Evolutionary conservation across 1,140 invertebrate species (phyloP), one percentile per base, ranked within the genome.

Genomic region (Ctenoplectra terminalis): DNA sequence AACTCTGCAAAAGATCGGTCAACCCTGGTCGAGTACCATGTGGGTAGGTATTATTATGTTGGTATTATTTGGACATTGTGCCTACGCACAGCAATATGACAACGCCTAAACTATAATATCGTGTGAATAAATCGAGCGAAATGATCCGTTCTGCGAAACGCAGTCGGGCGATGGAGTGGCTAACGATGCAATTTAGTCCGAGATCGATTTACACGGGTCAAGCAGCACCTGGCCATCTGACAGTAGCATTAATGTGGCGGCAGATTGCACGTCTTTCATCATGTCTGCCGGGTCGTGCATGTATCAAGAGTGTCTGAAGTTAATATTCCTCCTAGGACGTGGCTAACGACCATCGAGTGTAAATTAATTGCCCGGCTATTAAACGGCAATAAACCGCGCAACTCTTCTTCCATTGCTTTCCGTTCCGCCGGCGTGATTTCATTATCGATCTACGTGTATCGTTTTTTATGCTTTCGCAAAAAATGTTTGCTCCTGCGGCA

Each of bases 121-220:
- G 31, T 40, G 43, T 13, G 72, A 60, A 86, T 82, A 80, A 83
- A 82, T 79, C 78, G 84, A 86, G 85, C 63, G 81, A 78, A 82
- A 87, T 87, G 67, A 82, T 83, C 73, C 73, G 81, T 64, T 66
- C 78, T 80, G 84, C 56, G 83, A 86, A 80, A 72, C 88, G 73
- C 81, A 82, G 82, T 81, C 81, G 75, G 66, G 76, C 81, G 87
- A 88, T 88, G 81, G 81, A 85, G 82, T 87, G 80, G 88, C 86
- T 89, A 90, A 89, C 82, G 86, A 84, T 83, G 87, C 89, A 90
- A 90, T 90, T 90, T 90, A 81, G 84, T 82, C 82, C 76, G 81
- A 83, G 87, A 90, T 86, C 89, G 87, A 90, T 89, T 88, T 88
- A 88, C 81, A 85, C 81, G 84, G 86, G 86, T 88, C 86, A 88